These are phyloP conservation scores for Cranoglanis bouderius DNA, from an alignment of 2,113 vertebrate species.

Conservation along the genomic window DNA sequence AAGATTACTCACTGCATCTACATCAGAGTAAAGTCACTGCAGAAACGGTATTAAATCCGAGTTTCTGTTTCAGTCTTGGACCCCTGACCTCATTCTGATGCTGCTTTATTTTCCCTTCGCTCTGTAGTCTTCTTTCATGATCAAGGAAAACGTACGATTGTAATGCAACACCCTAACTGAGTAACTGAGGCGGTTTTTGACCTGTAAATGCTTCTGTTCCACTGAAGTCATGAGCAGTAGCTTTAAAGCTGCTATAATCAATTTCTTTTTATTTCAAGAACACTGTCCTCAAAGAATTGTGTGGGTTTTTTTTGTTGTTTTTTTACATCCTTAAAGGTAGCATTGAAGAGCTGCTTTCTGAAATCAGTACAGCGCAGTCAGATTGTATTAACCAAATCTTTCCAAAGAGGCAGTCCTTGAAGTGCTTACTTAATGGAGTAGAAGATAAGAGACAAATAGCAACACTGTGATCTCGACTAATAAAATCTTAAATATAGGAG, in stretches of 20 bases:
- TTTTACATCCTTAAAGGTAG: not conserved
- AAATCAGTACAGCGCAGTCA: not conserved
- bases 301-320: not conserved
- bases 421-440: not conserved
- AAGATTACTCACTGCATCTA: not conserved
- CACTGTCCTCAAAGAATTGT: not conserved
- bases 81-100: not conserved
- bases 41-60: not conserved
- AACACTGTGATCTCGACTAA: not conserved
- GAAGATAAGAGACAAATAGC: not conserved
- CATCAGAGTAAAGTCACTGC: not conserved
- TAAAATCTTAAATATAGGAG: not conserved
- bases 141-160: not conserved
- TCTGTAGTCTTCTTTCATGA: not conserved
- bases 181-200: not conserved
- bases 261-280: not conserved
- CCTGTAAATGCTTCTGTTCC: not conserved
- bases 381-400: not conserved
- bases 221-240: not conserved
- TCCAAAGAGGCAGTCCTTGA: not conserved
- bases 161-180: not conserved
- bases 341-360: not conserved
- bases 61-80: not conserved
- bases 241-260: not conserved
- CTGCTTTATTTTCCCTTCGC: not conserved